Evolutionary conservation across 2,113 vertebrate species (phyloP).

Genomic region (Paedocypris sp.): DNA sequence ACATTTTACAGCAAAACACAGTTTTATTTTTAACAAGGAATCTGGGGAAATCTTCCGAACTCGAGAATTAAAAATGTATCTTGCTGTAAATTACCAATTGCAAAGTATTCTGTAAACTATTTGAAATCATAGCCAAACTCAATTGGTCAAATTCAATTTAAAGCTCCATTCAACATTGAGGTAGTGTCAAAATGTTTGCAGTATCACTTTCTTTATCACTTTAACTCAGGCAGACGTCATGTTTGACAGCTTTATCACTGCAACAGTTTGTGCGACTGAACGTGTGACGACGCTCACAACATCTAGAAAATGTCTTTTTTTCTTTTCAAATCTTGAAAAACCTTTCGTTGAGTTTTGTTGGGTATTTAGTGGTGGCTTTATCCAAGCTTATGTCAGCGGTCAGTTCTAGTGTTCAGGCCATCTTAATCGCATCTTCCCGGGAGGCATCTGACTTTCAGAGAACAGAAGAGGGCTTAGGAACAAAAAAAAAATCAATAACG

Average conservation of each 20-base stretch:
- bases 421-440: slow-evolving; percentile 23
- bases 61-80: too few relatives aligned
- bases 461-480: slow-evolving; percentile 59
- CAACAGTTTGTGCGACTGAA: neutral
- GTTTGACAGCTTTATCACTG: neutral
- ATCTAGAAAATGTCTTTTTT: neutral
- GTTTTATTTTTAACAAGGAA: too few relatives aligned
- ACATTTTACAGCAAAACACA: too few relatives aligned
- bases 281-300: slow-evolving; percentile 4
- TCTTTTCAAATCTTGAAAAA: too few relatives aligned
- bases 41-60: too few relatives aligned
- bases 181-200: neutral
- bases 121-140: too few relatives aligned
- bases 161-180: slow-evolving; percentile 1
- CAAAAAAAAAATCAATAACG: slow-evolving; percentile 63
- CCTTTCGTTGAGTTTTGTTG: too few relatives aligned
- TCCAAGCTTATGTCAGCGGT: slow-evolving; percentile 22
- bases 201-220: neutral
- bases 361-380: neutral
- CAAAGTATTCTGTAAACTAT: too few relatives aligned
- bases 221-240: slow-evolving; percentile 1
- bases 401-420: slow-evolving; percentile 31
- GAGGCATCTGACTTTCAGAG: slow-evolving; percentile 56
- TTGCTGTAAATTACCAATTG: too few relatives aligned
- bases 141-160: neutral